Conservation (phyloP, 2,797 vertebrate genomes). For the Ispidina picta region DNA sequence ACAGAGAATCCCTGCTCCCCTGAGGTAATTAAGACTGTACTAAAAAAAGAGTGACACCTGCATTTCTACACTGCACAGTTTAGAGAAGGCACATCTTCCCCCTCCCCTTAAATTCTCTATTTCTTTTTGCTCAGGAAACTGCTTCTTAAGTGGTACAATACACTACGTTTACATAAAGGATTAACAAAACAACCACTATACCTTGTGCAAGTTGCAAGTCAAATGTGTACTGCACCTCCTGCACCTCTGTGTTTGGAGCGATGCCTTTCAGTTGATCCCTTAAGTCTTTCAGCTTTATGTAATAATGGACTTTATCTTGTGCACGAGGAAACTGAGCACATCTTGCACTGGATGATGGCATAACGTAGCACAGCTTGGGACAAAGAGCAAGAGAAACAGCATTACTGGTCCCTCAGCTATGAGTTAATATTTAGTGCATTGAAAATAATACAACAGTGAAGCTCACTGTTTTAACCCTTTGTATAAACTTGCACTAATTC, state of each 20-base stretch:
- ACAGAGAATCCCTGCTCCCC: not conserved
- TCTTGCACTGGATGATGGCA: constrained; percentile 96
- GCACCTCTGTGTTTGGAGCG: constrained; percentile 77
- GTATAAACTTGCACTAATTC: not conserved
- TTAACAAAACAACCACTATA: constrained; percentile 53
- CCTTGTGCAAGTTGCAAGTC: constrained; percentile 92
- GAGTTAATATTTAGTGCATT: not conserved
- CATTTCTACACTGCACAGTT: not conserved
- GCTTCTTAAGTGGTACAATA: not conserved
- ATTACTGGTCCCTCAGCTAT: not conserved
- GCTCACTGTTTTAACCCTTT: not conserved
- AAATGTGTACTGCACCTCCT: constrained; percentile 90
- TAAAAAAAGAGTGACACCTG: not conserved
- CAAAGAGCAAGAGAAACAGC: not conserved
- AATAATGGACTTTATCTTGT: constrained; percentile 99
- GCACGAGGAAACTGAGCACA: constrained; percentile 98
- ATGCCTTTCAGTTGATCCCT: constrained; percentile 90
- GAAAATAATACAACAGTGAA: not conserved
- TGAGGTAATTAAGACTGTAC: not conserved
- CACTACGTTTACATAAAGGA: not conserved
- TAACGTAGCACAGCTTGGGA: constrained; percentile 91
- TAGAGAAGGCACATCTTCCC: not conserved
- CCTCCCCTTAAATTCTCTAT: not conserved
- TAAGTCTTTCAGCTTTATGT: constrained; percentile 94
- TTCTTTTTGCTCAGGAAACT: not conserved